Percentiles rank a stretch among this genome's conserved stretches.
phyloP scores from a whole-genome alignment of 2,113 vertebrate species.

The Gasterosteus nipponicus region DNA sequence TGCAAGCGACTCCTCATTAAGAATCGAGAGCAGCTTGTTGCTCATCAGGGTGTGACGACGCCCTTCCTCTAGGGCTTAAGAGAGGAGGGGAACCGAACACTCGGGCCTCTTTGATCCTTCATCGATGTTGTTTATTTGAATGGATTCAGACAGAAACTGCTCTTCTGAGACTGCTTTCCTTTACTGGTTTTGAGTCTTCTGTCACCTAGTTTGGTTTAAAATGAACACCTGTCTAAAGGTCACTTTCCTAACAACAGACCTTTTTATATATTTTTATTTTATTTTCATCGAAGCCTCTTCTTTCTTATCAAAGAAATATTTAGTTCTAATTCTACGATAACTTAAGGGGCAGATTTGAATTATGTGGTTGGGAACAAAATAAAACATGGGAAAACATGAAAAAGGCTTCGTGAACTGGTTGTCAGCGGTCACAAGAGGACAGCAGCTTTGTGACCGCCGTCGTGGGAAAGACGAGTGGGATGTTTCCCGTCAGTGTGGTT shows the following conservation, averaged over 20 bases:
- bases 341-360: neutral
- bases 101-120: neutral
- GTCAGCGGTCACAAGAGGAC: neutral
- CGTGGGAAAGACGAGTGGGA: neutral
- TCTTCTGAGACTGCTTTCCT: neutral
- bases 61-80: neutral
- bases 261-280: neutral
- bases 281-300: neutral
- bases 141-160: neutral
- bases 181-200: neutral
- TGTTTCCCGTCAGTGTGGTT: slow-evolving; percentile 23
- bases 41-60: neutral
- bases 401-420: neutral
- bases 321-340: neutral
- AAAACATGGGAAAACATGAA: neutral
- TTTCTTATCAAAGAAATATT: neutral
- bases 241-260: neutral
- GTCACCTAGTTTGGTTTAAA: neutral
- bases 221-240: neutral
- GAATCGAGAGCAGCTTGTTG: neutral
- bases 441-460: slow-evolving; percentile 8
- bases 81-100: neutral
- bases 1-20: neutral
- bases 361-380: neutral
- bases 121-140: neutral